A percentile compares a stretch with the other conserved stretches of the same genome.
Conservation (phyloP, 2,888 invertebrate genomes). For the Pardosa pseudoannulata region DNA sequence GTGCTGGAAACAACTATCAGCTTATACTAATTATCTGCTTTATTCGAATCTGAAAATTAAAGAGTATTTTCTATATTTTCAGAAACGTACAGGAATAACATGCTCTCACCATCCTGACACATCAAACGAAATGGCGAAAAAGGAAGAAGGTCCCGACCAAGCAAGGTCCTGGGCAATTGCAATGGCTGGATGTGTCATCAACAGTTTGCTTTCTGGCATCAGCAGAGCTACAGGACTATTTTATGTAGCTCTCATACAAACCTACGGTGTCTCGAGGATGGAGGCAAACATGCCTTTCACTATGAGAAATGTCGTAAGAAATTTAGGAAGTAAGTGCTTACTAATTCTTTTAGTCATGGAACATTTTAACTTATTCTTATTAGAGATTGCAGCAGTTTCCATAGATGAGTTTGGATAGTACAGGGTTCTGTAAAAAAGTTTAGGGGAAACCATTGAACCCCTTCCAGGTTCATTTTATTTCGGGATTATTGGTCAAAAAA, state of each 20-base stretch:
- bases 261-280: constrained; percentile 24
- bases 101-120: neutral
- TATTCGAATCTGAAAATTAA: too few relatives aligned
- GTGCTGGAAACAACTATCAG: too few relatives aligned
- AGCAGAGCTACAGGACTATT: constrained; percentile 28
- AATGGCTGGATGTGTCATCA: constrained; percentile 38
- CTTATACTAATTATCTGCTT: too few relatives aligned
- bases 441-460: too few relatives aligned
- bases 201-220: constrained; percentile 35
- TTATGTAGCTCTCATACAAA: constrained; percentile 46
- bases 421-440: too few relatives aligned
- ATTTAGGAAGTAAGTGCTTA: constrained; percentile 17
- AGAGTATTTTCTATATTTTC: too few relatives aligned
- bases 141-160: constrained; percentile 25
- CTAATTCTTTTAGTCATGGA: neutral
- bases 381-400: too few relatives aligned
- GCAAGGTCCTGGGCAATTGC: constrained; percentile 44
- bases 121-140: neutral
- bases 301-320: constrained; percentile 18
- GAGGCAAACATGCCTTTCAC: constrained; percentile 42
- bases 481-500: too few relatives aligned
- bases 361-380: neutral
- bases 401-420: too few relatives aligned
- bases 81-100: neutral
- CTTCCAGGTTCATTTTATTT: too few relatives aligned